A percentile compares a stretch with the other conserved stretches of the same genome.
Conservation (phyloP, 2,113 vertebrate species). For the Balaeniceps rex region DNA sequence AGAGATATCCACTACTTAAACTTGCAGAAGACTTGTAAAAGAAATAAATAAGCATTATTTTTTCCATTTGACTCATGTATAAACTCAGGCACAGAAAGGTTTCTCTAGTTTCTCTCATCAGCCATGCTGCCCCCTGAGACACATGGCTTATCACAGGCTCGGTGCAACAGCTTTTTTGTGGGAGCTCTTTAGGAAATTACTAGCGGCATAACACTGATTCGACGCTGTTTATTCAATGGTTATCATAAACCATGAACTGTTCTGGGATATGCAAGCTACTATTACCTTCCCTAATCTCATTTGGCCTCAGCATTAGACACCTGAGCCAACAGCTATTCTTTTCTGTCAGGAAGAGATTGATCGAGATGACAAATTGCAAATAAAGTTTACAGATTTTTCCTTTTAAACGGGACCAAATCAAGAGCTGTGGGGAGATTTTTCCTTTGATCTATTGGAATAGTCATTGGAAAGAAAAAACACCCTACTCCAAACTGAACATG, state of each 20-base stretch:
- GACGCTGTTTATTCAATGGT: not conserved
- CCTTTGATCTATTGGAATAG: conserved; percentile 18
- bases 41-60: not conserved
- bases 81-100: not conserved
- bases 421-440: not conserved
- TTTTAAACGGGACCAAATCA: not conserved
- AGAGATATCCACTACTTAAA: not conserved
- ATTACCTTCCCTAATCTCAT: not conserved
- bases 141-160: not conserved
- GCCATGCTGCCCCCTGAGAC: not conserved
- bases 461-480: not conserved
- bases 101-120: not conserved
- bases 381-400: conserved; percentile 10
- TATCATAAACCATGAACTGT: not conserved
- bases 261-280: not conserved
- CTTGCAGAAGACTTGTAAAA: not conserved
- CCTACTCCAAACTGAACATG: not conserved
- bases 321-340: conserved; percentile 7
- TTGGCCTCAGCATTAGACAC: not conserved
- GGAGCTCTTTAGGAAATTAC: not conserved
- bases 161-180: not conserved
- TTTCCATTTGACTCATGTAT: not conserved
- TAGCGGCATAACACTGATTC: not conserved
- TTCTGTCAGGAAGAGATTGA: conserved; percentile 28
- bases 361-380: conserved; percentile 14